phyloP scores from a whole-genome alignment of 2,113 vertebrate genomes.

The Bubo blakistoni region DNA sequence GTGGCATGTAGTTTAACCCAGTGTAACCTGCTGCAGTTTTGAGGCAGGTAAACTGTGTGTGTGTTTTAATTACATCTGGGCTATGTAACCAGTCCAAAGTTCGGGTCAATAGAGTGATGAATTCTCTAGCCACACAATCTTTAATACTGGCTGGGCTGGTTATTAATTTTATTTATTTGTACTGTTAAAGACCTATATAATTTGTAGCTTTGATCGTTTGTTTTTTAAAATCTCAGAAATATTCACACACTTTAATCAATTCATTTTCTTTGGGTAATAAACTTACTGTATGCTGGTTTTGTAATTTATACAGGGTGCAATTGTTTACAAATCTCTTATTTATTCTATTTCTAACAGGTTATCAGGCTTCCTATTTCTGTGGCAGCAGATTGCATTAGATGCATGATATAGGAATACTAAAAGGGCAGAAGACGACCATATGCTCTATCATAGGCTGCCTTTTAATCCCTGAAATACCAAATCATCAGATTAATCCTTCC shows the following conservation, averaged over 20 bases:
- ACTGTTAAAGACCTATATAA: background rate
- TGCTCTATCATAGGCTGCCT: constrained; percentile 13
- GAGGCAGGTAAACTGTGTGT: background rate
- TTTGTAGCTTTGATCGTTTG: background rate
- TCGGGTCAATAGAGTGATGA: background rate
- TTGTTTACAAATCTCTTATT: constrained; percentile 45
- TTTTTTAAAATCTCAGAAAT: constrained; percentile 17
- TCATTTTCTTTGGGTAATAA: background rate
- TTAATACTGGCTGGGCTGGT: background rate
- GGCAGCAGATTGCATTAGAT: constrained; percentile 54
- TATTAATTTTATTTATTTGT: constrained; percentile 46
- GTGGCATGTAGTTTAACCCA: background rate
- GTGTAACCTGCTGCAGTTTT: background rate
- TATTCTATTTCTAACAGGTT: constrained; percentile 37
- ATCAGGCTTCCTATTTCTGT: constrained; percentile 3
- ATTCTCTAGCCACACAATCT: background rate
- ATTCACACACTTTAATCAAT: background rate
- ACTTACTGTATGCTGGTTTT: background rate
- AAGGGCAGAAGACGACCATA: constrained; percentile 61
- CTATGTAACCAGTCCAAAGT: constrained; percentile 8
- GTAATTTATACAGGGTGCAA: background rate
- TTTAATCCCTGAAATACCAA: constrained; percentile 53
- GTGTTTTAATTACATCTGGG: constrained; percentile 6
- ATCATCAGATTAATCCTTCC: constrained; percentile 3
- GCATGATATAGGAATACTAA: constrained; percentile 36